Percentiles rank a stretch among this genome's conserved stretches.
These are phyloP conservation scores for Sinocyclocheilus anophthalmus DNA, from an alignment of 2,113 vertebrate species.

Conservation along the genomic window DNA sequence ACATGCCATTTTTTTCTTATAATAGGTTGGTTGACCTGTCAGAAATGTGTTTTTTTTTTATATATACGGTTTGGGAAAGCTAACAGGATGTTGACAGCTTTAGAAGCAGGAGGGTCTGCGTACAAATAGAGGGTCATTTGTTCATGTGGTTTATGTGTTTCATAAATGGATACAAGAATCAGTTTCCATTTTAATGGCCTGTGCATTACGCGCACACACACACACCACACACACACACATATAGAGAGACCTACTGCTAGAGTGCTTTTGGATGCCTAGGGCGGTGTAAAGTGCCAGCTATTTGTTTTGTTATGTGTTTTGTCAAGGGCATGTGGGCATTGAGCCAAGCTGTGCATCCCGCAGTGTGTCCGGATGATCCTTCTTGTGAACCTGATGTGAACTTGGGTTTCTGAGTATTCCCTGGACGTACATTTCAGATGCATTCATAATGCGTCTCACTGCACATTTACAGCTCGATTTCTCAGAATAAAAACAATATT, in stretches of 20 bases:
- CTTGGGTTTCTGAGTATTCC: background rate
- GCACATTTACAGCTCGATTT: background rate
- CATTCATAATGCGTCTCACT: background rate
- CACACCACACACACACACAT: background rate
- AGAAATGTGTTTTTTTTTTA: background rate
- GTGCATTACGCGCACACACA: background rate
- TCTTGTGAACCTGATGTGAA: constrained; percentile 20
- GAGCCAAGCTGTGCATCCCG: background rate
- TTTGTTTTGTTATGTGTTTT: constrained; percentile 33
- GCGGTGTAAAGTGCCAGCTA: constrained; percentile 1
- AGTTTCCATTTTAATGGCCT: constrained; percentile 11
- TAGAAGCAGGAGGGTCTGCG: background rate
- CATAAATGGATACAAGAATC: constrained; percentile 11
- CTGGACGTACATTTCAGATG: constrained; percentile 7
- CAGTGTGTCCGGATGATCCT: background rate
- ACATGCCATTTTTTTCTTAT: background rate
- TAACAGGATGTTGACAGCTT: constrained; percentile 12
- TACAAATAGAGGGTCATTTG: background rate
- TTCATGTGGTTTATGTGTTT: constrained; percentile 19
- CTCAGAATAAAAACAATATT: background rate
- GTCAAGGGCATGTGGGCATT: background rate
- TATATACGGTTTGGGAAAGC: background rate
- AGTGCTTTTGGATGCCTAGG: background rate
- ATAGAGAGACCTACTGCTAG: background rate
- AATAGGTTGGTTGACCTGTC: constrained; percentile 8